Conservation (phyloP, 2,797 vertebrate genomes). For the Rhinichthys osculus region DNA sequence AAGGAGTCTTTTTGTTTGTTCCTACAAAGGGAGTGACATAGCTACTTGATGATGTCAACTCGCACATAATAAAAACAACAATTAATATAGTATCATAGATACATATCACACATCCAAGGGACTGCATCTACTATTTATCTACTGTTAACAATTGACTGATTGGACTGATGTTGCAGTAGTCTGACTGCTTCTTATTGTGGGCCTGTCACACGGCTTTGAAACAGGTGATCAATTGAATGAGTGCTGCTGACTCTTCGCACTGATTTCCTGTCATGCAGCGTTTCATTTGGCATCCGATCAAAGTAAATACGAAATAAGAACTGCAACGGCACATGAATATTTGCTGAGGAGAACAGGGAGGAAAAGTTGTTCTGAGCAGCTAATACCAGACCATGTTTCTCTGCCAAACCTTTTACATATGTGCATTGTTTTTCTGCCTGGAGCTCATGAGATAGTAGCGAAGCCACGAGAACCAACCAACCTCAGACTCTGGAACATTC, state of each 20-base stretch:
- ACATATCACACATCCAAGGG: too few species aligned
- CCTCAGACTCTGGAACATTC: neutral
- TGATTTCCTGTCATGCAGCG: neutral
- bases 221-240: constrained; percentile 28
- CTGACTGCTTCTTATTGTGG: neutral
- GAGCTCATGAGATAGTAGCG: neutral
- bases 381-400: neutral
- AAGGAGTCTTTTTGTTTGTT: neutral
- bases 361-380: neutral
- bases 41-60: neutral
- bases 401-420: neutral
- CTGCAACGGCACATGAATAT: neutral
- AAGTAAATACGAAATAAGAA: constrained; percentile 3
- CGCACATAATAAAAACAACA: neutral
- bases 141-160: constrained; percentile 8
- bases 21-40: neutral
- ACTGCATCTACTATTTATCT: neutral
- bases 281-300: constrained; percentile 23
- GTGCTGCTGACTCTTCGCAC: neutral
- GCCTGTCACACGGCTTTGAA: neutral
- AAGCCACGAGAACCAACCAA: neutral
- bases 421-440: constrained; percentile 6
- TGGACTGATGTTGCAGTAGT: constrained; percentile 13
- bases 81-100: too few species aligned
- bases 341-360: constrained; percentile 4